phyloP scores from a whole-genome alignment of 2,888 invertebrate genomes.

The Atherix ibis region DNA sequence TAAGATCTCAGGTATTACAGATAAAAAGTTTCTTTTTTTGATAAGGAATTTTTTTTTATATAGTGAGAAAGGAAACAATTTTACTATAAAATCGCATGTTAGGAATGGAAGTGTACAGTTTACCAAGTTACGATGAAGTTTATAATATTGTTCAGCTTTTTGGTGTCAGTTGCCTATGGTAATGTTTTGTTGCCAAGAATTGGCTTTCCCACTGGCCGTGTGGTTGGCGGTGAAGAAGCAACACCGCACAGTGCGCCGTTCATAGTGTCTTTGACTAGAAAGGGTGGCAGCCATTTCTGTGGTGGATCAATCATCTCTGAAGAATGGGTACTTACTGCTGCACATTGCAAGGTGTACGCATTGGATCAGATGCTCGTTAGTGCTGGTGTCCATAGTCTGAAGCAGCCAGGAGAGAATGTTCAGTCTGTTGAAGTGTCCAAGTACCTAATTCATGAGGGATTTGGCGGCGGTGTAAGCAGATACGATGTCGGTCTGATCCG shows the following conservation, averaged over 20 bases:
- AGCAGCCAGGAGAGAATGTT: no score
- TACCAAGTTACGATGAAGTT: no score
- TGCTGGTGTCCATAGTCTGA: conserved; percentile 31
- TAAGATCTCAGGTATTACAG: no score
- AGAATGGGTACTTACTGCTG: conserved; percentile 31
- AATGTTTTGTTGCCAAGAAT: no score
- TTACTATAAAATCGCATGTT: no score
- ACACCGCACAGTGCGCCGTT: conserved; percentile 2
- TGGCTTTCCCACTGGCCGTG: no score
- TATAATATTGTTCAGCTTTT: no score
- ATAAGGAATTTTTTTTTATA: no score
- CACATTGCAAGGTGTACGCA: conserved; percentile 20
- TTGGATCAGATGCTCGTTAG: conserved; percentile 12
- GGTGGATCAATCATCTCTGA: conserved; percentile 32
- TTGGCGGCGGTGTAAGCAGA: conserved; percentile 28
- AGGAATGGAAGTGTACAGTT: no score
- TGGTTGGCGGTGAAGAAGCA: conserved; percentile 10
- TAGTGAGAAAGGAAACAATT: no score
- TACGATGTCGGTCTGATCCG: conserved; percentile 40
- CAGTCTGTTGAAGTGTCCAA: conserved; percentile 21
- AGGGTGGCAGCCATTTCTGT: conserved; percentile 26
- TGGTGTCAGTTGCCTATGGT: no score
- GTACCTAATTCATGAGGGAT: conserved; percentile 23
- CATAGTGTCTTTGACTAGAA: conserved; percentile 2
- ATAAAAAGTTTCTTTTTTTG: no score